Percentiles rank a stretch among this genome's conserved stretches.
These are phyloP conservation scores for Drosophila limbata DNA, from an alignment of 2,888 invertebrate species.

Conservation along the genomic window DNA sequence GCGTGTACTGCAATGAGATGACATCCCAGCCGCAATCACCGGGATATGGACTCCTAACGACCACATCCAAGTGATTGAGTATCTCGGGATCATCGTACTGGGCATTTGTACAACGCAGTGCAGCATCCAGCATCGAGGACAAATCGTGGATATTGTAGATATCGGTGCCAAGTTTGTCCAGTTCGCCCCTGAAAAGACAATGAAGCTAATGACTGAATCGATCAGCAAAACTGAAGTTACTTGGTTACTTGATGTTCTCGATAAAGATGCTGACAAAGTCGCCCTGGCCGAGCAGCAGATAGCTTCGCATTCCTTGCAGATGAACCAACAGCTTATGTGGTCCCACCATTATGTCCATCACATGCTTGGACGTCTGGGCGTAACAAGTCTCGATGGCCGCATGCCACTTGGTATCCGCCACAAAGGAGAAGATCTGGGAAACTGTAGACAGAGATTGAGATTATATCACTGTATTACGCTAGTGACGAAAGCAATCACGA, in stretches of 20 bases:
- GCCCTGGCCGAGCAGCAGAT: constrained; percentile 97
- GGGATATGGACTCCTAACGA: constrained; percentile 86
- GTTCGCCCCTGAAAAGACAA: constrained; percentile 88
- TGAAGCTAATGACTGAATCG: neutral
- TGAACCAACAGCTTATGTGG: constrained; percentile 96
- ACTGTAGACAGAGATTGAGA: constrained; percentile 53
- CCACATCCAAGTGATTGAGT: constrained; percentile 93
- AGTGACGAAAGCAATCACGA: no score
- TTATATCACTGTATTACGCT: no score
- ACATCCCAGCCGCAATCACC: constrained; percentile 85
- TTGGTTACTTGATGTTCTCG: constrained; percentile 92
- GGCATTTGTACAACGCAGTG: constrained; percentile 96
- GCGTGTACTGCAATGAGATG: constrained; percentile 84
- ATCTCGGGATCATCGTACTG: constrained; percentile 97
- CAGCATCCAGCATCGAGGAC: constrained; percentile 93
- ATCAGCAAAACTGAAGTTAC: constrained; percentile 6
- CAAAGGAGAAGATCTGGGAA: constrained; percentile 86
- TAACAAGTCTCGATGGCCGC: constrained; percentile 94
- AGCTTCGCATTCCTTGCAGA: constrained; percentile 94
- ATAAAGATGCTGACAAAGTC: constrained; percentile 97
- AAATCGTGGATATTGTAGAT: constrained; percentile 95
- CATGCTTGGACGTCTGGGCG: constrained; percentile 93
- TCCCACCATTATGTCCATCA: constrained; percentile 93
- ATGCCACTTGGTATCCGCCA: constrained; percentile 91
- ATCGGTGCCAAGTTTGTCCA: constrained; percentile 94